Evolutionary conservation across 2,113 vertebrate genomes (phyloP), one percentile per base, ranked within the genome.

Genomic region (Clarias gariepinus): DNA sequence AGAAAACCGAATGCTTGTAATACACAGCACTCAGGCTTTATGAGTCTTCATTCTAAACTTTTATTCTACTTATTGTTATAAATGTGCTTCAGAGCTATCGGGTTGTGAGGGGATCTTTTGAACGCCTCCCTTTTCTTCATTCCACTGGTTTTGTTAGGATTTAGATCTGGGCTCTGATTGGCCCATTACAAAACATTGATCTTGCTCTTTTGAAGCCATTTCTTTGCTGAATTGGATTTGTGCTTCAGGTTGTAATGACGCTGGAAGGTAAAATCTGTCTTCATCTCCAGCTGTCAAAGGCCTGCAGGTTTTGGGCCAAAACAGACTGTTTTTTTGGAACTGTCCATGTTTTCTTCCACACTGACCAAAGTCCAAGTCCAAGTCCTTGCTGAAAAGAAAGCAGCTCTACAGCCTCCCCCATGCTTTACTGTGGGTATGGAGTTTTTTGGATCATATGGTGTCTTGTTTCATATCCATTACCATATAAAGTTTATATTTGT

Each of bases 181-280:
- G 25, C 11, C 23, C 21, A 53, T 53, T 77, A 77, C 74, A 55
- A 55, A 77, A 77, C 47, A 55, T 77, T 3, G 19, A 61, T 25
- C 78, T 36, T 60, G 41, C 25, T 12, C 55, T 36, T 81, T 30
- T 41, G 78, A 25, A 81, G 30, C 21, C 19, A 19, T 60, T 41
- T 41, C 19, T 61, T 61, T 81, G 30, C 57, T 58, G 53, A 57
- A n/a, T 61, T 61, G 78, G 30, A 25, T 61, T 81, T 58, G n/a
- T 58, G 55, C 53, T 58, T 30, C 36, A 30, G 57, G 3, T 79
- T 79, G 77, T 79, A 58, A 19, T 57, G n/a, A 55, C 58, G 55
- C 78, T 80, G 57, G 53, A 36, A 80, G 78, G 28, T 80, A 30
- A 80, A 60, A 80, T 60, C 33, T 33, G 28, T 80, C 78, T 80